Percentiles rank a stretch among this genome's conserved stretches.
Conservation (phyloP, 2,888 invertebrate genomes). For the Orthonevra nobilis region DNA sequence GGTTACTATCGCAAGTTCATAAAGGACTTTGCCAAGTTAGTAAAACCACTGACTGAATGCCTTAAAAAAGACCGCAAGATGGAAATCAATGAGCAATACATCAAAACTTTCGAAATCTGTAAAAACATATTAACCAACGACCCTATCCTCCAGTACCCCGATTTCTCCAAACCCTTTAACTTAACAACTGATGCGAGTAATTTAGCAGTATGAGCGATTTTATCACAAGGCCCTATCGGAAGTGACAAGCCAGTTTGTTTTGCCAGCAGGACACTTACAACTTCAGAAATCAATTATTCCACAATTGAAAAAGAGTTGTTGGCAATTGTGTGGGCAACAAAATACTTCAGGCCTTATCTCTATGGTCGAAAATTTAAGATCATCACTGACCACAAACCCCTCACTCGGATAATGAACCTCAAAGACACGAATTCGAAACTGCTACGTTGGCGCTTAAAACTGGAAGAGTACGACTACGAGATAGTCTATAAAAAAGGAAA, state of each 20-base stretch:
- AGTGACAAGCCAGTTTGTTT: slow-evolving; percentile 47
- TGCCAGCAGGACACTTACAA: slow-evolving; percentile 41
- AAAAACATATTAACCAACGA: slow-evolving; percentile 45
- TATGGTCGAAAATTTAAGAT: slow-evolving; percentile 76
- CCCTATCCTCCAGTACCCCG: slow-evolving; percentile 47
- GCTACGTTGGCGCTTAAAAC: slow-evolving; percentile 41
- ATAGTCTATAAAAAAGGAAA: slow-evolving; percentile 43
- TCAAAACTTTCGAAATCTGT: slow-evolving; percentile 31
- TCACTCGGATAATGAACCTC: slow-evolving; percentile 62
- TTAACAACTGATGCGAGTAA: slow-evolving; percentile 64
- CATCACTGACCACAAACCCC: slow-evolving; percentile 77
- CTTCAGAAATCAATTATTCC: slow-evolving; percentile 41
- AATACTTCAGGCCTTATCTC: slow-evolving; percentile 75
- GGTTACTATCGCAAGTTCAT: slow-evolving; percentile 71
- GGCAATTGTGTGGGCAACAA: slow-evolving; percentile 20
- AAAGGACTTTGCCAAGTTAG: slow-evolving; percentile 63
- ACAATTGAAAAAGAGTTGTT: slow-evolving; percentile 65
- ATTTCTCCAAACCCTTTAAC: slow-evolving; percentile 42
- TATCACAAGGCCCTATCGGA: slow-evolving; percentile 50
- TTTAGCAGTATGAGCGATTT: slow-evolving; percentile 48
- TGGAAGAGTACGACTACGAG: slow-evolving; percentile 47
- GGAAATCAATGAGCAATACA: not conserved
- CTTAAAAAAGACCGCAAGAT: slow-evolving; percentile 46
- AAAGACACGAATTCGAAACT: slow-evolving; percentile 19
- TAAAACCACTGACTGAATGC: slow-evolving; percentile 63